Conservation (phyloP, 2,797 vertebrate genomes). For the Pampus argenteus region DNA sequence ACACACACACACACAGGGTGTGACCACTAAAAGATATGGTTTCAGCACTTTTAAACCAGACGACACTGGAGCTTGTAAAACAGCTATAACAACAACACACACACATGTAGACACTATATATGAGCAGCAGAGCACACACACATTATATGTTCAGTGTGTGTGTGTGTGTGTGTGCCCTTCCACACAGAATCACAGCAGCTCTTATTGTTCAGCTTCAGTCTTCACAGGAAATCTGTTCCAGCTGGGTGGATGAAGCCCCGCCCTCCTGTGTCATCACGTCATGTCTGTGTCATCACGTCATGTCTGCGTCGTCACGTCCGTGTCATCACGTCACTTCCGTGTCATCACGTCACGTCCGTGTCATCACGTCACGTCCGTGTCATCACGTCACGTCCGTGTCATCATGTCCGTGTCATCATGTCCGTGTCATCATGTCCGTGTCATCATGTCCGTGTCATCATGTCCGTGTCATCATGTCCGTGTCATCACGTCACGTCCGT, state of each 20-base stretch:
- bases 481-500: neutral
- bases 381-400: neutral
- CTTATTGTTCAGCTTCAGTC: constrained; percentile 60
- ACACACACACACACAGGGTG: constrained; percentile 28
- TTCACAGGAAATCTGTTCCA: constrained; percentile 67
- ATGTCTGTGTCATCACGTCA: neutral
- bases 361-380: neutral
- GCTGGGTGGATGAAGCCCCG: constrained; percentile 42
- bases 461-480: too few species aligned
- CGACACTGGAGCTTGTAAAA: constrained; percentile 9
- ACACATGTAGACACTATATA: neutral
- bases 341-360: too few species aligned
- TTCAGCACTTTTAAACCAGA: constrained; percentile 27
- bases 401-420: neutral
- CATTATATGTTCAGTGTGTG: too few species aligned
- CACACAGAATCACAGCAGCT: constrained; percentile 74
- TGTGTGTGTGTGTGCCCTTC: neutral
- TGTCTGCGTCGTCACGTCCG: too few species aligned
- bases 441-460: neutral
- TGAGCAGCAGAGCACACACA: constrained; percentile 3
- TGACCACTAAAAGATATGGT: constrained; percentile 16
- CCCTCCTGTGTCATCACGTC: constrained; percentile 40
- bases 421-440: too few species aligned
- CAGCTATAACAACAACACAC: constrained; percentile 22
- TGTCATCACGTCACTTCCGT: too few species aligned